Evolutionary conservation across 2,797 vertebrate genomes (phyloP).

Genomic region (Gouania willdenowi): DNA sequence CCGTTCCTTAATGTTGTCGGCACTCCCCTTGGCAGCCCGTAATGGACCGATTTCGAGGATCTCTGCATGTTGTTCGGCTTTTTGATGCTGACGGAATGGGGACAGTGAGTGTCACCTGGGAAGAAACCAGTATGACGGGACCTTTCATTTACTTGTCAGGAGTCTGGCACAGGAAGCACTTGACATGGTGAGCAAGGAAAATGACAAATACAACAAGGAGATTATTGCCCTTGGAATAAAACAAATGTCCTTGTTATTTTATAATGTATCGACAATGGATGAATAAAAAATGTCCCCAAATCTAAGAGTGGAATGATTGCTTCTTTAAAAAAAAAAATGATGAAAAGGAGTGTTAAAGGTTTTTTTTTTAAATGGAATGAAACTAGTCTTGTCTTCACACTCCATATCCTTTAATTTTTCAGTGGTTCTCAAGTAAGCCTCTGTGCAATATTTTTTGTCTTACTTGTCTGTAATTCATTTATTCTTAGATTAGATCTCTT

Average conservation of each 20-base stretch:
- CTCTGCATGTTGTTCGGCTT: slow-evolving; percentile 64
- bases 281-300: too few relatives aligned
- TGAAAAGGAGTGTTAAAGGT: too few relatives aligned
- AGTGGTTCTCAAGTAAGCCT: too few relatives aligned
- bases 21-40: slow-evolving; percentile 69
- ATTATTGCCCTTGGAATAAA: too few relatives aligned
- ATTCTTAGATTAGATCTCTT: too few relatives aligned
- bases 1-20: slow-evolving; percentile 73
- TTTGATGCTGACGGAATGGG: slow-evolving; percentile 80
- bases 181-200: slow-evolving; percentile 60
- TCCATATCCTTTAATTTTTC: too few relatives aligned
- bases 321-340: slow-evolving; percentile 34
- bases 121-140: slow-evolving; percentile 70
- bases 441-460: too few relatives aligned
- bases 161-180: slow-evolving; percentile 55
- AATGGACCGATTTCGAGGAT: slow-evolving; percentile 77
- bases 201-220: slow-evolving; percentile 49
- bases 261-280: too few relatives aligned
- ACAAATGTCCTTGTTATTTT: too few relatives aligned
- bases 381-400: too few relatives aligned
- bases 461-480: too few relatives aligned
- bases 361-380: too few relatives aligned
- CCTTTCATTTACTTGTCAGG: slow-evolving; percentile 75
- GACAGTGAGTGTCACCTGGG: slow-evolving; percentile 74
- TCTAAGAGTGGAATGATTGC: slow-evolving; percentile 29